Evolutionary conservation across 2,888 invertebrate genomes (phyloP), one percentile per base, ranked within the genome.

Genomic region (Willowsia nigromaculata): DNA sequence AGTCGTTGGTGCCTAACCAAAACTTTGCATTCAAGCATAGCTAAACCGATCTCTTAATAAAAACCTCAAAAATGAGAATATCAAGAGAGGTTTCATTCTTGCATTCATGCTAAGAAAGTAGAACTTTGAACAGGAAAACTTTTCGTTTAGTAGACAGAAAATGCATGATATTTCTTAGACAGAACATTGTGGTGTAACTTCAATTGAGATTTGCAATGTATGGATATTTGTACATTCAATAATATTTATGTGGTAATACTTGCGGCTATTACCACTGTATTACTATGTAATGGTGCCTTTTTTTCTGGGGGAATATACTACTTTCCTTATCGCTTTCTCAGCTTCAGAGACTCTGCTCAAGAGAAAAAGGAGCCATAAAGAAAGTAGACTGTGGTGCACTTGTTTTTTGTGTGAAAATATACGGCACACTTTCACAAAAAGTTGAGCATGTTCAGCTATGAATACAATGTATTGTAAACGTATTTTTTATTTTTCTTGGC

Each of bases 241-340:
- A 80, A 56, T 30, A 76, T 76, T 76, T 76, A 76, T 76, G 76
- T 76, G 76, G 76, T 50, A 76, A 76, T 76, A 76, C 76, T n/a
- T 30, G 30, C 27, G n/a, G 50, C 76, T 18, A 74, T 43, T 47
- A 74, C 47, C 15, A 30, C 78, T 65, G 59, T 62, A 65, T 65
- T 65, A 37, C 37, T 71, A 1, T 71, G 43, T 65, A 18, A 13
- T 40, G 22, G 40, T 40, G 40, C 22, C 53, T 78, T 4, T 33
- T 53, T 53, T 53, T 33, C 59, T 80, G 56, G 1, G 37, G 40
- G 59, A 33, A n/a, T n/a, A n/a, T n/a, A n/a, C n/a, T 30, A 80
- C 22, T 37, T 50, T 76, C 30, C 74, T 76, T 76, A 76, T 76
- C 76, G 27, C 30, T 30, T 47, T 76, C 76, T 76, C 27, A 50